Conservation (phyloP, 2,797 vertebrate species). For the Anguilla marmorata region DNA sequence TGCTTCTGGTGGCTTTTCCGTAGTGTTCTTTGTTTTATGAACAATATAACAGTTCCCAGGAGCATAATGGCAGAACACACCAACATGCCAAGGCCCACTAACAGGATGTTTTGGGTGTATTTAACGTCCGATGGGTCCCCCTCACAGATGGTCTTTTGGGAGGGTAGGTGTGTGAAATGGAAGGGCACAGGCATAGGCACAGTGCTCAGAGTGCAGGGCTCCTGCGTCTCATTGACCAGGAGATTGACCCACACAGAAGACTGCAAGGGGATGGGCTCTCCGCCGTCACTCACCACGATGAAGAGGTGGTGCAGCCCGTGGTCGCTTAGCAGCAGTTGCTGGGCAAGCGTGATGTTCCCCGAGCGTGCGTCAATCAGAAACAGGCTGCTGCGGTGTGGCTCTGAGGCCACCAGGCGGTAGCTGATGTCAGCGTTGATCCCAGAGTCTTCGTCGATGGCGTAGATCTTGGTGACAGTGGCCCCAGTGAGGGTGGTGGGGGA, state of each 20-base stretch:
- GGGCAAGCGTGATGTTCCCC: slow-evolving; percentile 71
- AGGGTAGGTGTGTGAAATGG: slow-evolving; percentile 36
- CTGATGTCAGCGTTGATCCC: slow-evolving; percentile 77
- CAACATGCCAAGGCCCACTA: slow-evolving; percentile 62
- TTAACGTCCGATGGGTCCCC: slow-evolving; percentile 25
- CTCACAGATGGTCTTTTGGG: slow-evolving; percentile 53
- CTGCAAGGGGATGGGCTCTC: slow-evolving; percentile 72
- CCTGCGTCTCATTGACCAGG: slow-evolving; percentile 69
- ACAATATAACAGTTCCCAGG: slow-evolving; percentile 54
- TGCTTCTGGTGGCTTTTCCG: neutral
- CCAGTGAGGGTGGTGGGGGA: slow-evolving; percentile 62
- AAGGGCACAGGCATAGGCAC: slow-evolving; percentile 50
- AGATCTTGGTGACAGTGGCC: slow-evolving; percentile 69
- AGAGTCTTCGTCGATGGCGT: slow-evolving; percentile 72
- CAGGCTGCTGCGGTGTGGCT: slow-evolving; percentile 51
- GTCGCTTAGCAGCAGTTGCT: slow-evolving; percentile 58
- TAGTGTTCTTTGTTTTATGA: slow-evolving; percentile 56
- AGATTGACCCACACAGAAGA: slow-evolving; percentile 76
- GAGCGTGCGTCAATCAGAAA: slow-evolving; percentile 70
- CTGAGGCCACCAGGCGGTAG: slow-evolving; percentile 60
- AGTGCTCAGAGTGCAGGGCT: slow-evolving; percentile 64
- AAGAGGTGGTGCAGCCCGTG: slow-evolving; percentile 75
- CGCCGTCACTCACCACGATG: slow-evolving; percentile 71
- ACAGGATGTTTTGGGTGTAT: slow-evolving; percentile 44
- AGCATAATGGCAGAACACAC: slow-evolving; percentile 59